Conservation (phyloP, 2,113 vertebrate genomes). For the Pelusios castaneus region DNA sequence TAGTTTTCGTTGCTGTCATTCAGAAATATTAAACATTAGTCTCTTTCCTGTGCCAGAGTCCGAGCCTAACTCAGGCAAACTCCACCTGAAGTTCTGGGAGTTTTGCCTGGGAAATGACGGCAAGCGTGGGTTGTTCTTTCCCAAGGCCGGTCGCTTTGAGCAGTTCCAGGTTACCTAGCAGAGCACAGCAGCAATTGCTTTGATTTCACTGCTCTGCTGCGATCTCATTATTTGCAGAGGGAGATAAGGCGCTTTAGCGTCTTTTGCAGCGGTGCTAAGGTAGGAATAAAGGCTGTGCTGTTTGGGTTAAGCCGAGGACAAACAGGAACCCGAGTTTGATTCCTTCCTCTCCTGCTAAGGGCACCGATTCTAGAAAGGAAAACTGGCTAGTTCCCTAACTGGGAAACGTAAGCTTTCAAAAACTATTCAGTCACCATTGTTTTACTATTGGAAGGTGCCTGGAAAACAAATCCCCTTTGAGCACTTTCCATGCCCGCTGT, state of each 20-base stretch:
- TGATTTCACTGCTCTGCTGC: not conserved
- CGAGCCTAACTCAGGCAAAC: not conserved
- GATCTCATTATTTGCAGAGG: not conserved
- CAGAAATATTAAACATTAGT: not conserved
- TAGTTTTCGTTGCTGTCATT: not conserved
- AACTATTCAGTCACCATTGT: no score
- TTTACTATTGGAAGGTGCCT: not conserved
- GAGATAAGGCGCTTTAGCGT: not conserved
- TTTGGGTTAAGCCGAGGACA: not conserved
- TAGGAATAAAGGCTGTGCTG: not conserved
- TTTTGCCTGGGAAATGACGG: not conserved
- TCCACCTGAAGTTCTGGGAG: not conserved
- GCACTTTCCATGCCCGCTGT: not conserved
- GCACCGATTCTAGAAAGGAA: not conserved
- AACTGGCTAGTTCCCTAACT: no score
- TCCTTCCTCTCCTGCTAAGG: not conserved
- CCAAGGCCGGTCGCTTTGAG: not conserved
- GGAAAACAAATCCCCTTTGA: not conserved
- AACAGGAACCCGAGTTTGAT: not conserved
- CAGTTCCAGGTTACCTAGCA: not conserved
- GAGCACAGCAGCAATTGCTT: not conserved
- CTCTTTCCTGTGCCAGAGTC: not conserved
- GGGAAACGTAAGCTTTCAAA: no score
- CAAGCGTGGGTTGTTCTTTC: no score
- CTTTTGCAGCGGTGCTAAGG: not conserved